A percentile compares a stretch with the other conserved stretches of the same genome.
These are phyloP conservation scores for Phrynosoma blainvillii DNA, from an alignment of 2,113 vertebrate genomes.

Conservation along the genomic window DNA sequence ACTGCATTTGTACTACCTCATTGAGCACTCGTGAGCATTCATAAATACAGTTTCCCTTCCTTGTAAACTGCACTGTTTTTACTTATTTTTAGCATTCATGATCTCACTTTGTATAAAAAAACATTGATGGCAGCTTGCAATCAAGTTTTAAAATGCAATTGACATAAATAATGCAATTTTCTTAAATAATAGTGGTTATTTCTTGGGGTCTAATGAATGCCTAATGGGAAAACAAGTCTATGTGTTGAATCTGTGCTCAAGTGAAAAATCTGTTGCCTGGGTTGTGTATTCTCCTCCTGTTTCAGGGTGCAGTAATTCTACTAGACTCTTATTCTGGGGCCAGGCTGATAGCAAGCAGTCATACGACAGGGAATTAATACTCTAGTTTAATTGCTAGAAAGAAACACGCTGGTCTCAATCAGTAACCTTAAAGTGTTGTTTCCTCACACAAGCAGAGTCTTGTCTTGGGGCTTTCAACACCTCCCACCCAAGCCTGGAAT, in stretches of 20 bases:
- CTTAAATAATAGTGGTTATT: background rate
- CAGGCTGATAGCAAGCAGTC: background rate
- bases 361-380: background rate
- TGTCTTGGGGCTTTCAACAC: constrained; percentile 24
- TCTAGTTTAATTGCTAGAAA: background rate
- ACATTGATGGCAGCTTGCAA: background rate
- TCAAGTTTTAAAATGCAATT: background rate
- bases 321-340: background rate
- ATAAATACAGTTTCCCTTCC: background rate
- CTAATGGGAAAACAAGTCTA: background rate
- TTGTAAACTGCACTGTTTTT: background rate
- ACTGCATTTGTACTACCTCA: too few relatives aligned
- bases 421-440: constrained; percentile 4
- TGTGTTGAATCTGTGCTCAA: background rate
- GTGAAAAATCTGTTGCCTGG: background rate
- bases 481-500: constrained; percentile 1
- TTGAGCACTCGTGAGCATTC: background rate
- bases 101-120: background rate
- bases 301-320: background rate
- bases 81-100: background rate
- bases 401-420: background rate
- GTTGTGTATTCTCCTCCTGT: background rate
- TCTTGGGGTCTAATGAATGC: background rate
- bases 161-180: background rate
- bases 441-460: constrained; percentile 8